A percentile compares a stretch with the other conserved stretches of the same genome.
phyloP scores from a whole-genome alignment of 1,140 invertebrate genomes.

The Formica exsecta region DNA sequence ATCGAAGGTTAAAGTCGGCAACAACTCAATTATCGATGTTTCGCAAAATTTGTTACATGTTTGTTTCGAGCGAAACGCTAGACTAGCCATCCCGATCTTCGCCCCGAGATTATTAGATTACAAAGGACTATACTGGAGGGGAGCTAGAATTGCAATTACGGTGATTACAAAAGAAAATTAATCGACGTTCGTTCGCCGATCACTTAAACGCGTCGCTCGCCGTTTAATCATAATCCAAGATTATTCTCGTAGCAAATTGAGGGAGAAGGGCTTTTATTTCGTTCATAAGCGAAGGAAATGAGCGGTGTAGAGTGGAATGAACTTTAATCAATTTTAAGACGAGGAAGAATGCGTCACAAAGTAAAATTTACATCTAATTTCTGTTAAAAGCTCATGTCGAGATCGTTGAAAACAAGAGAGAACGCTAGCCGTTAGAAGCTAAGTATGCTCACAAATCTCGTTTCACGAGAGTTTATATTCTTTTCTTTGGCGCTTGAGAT shows the following conservation, averaged over 20 bases:
- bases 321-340: constrained; percentile 58
- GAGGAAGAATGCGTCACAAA: constrained; percentile 42
- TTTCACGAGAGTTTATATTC: constrained; percentile 19
- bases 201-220: constrained; percentile 5
- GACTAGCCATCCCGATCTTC: background rate
- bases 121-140: background rate
- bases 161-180: constrained; percentile 47
- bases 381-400: constrained; percentile 46
- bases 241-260: constrained; percentile 48
- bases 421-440: constrained; percentile 23
- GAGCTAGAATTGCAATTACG: constrained; percentile 20
- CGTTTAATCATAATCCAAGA: constrained; percentile 50
- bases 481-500: constrained; percentile 15
- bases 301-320: constrained; percentile 26
- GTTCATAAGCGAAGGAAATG: constrained; percentile 46
- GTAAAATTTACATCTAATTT: constrained; percentile 58
- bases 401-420: constrained; percentile 41
- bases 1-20: constrained; percentile 43
- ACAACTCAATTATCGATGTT: constrained; percentile 47
- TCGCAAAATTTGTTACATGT: constrained; percentile 33
- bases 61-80: background rate
- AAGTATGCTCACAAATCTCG: constrained; percentile 1
- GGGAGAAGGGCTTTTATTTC: constrained; percentile 45
- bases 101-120: background rate
- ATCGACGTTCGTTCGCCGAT: constrained; percentile 17